phyloP scores from a whole-genome alignment of 2,113 vertebrate species.

The Craseonycteris thonglongyai region DNA sequence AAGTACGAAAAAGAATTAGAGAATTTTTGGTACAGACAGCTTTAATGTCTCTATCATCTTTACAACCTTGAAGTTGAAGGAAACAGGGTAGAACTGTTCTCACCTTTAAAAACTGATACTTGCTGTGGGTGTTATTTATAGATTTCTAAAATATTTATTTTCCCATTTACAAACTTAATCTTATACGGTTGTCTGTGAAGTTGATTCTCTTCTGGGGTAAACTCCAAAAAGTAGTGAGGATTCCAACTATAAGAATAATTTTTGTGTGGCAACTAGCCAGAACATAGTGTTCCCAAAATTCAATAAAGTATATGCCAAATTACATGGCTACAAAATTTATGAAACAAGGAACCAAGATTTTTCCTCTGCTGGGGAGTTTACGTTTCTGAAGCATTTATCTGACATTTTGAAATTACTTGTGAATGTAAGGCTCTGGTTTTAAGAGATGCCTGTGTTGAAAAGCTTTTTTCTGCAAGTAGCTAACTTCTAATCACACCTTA shows the following conservation, averaged over 20 bases:
- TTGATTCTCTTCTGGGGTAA: neutral
- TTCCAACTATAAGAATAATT: neutral
- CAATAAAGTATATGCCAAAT: neutral
- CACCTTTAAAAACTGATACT: neutral
- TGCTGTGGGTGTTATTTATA: neutral
- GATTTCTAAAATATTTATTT: constrained; percentile 20
- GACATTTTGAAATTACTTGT: neutral
- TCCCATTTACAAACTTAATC: neutral
- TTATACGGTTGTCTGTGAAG: neutral
- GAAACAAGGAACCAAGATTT: neutral
- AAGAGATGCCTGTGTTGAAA: neutral
- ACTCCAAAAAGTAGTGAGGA: neutral
- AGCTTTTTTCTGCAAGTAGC: neutral
- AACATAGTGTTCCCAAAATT: neutral
- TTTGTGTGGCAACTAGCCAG: neutral
- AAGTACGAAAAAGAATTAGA: neutral
- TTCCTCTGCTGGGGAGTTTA: neutral
- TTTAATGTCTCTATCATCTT: neutral
- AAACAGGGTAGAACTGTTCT: neutral
- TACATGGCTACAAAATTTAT: constrained; percentile 7
- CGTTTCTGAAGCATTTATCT: neutral
- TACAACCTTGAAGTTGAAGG: neutral
- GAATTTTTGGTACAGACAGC: neutral
- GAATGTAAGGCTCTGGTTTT: neutral
- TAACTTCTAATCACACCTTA: neutral